Evolutionary conservation across 64 coral and sea anemone species (phyloP), one percentile per base, ranked within the genome.

Genomic region (Montipora capricornis): DNA sequence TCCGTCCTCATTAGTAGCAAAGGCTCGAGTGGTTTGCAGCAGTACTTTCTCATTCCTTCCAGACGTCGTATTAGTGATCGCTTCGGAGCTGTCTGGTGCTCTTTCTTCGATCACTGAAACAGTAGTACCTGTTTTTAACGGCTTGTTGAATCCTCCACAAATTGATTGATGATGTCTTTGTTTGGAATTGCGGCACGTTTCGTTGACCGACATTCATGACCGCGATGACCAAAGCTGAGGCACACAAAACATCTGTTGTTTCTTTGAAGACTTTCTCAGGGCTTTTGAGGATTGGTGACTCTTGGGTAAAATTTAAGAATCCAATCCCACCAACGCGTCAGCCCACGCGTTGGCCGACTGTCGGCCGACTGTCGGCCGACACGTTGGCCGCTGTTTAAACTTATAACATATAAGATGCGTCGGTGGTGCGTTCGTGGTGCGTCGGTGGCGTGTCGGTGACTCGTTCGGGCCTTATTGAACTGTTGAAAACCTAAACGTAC

Each of bases 1-100:
- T 69, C 66, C 77, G 17, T 91, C 68, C 19, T n/a, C 13, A 53
- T 91, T 91, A 4, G 64, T n/a, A 49, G 79, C 80, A 82, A 83
- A 67, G 83, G 68, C 68, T 82, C 68, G 12, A 3, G 90, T 80
- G 17, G 90, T 91, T 91, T 91, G 90, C 5, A 83, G 79, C 62
- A 91, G 75, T 44, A 76, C 80, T 8, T 47, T 83, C 17, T 50
- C 67, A 8, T 64, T 64, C 12, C 5, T 91, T 58, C 74, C 8
- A 8, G 26, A 76, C 4, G 60, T 83, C 0, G 69, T 8, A 49
- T 67, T 37, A 37, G 37, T 37, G 37, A 37, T 37, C 37, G 1
- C 37, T 37, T 37, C 1, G 37, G 37, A 37, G 37, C 37, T 37
- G 37, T 37, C 37, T 37, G 37, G 37, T 37, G 37, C 1, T 2